Evolutionary conservation across 2,888 invertebrate species (phyloP).

Genomic region (Lasiommata megera): DNA sequence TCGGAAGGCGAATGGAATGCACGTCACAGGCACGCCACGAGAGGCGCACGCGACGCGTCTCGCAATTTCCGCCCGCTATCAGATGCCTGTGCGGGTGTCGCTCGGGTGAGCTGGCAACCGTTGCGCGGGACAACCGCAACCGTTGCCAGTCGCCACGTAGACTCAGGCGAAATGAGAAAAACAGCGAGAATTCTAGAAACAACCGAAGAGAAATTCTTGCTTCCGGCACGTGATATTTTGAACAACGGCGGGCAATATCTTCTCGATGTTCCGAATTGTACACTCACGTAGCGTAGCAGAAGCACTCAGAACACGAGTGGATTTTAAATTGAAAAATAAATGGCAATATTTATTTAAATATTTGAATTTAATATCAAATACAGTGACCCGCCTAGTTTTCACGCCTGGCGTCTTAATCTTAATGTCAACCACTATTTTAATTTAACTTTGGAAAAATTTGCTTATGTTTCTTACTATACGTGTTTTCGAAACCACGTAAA

Average conservation of each 20-base stretch:
- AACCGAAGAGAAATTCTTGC: not conserved
- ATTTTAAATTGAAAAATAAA: conserved; percentile 4
- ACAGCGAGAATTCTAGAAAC: conserved; percentile 7
- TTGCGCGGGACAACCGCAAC: conserved; percentile 34
- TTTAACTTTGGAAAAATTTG: no score
- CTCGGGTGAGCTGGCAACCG: conserved; percentile 42
- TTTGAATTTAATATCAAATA: not conserved
- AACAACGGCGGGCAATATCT: conserved; percentile 4
- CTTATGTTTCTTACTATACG: no score
- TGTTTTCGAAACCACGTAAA: no score
- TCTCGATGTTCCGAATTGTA: not conserved
- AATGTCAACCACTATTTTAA: no score
- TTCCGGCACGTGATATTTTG: conserved; percentile 7
- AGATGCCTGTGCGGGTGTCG: conserved; percentile 63
- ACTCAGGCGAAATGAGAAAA: conserved; percentile 31
- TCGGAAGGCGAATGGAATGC: conserved; percentile 57
- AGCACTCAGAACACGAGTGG: not conserved
- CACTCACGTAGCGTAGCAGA: not conserved
- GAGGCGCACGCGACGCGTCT: conserved; percentile 66
- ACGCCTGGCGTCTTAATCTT: no score
- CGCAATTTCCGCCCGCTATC: conserved; percentile 76
- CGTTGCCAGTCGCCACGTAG: conserved; percentile 33
- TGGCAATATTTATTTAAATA: not conserved
- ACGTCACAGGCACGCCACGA: conserved; percentile 65
- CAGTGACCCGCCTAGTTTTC: no score